Evolutionary conservation across 2,888 invertebrate genomes (phyloP).

Genomic region (Drosophila meridiana): DNA sequence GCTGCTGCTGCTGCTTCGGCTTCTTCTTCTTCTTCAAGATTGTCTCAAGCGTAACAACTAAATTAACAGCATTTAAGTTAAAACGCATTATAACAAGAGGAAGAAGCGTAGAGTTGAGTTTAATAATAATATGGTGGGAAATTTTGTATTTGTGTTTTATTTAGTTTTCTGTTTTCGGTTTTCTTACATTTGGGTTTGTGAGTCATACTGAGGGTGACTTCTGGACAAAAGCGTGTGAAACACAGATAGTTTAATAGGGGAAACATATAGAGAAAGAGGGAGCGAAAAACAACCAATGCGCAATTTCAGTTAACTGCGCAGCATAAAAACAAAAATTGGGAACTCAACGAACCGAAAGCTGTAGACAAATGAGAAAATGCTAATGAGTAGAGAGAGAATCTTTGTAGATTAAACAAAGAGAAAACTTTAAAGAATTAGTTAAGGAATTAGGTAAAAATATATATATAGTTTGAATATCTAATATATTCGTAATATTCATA

Average conservation of each 20-base stretch:
- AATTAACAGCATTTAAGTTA: constrained; percentile 74
- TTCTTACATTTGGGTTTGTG: constrained; percentile 22
- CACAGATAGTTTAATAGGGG: neutral
- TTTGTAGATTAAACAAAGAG: neutral
- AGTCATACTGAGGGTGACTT: constrained; percentile 46
- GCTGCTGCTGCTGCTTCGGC: neutral
- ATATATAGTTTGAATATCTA: too few species aligned
- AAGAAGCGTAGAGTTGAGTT: constrained; percentile 13
- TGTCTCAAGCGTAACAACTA: constrained; percentile 74
- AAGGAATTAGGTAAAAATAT: too few species aligned
- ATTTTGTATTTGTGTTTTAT: constrained; percentile 34
- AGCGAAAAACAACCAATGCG: constrained; percentile 21
- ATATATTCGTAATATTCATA: too few species aligned
- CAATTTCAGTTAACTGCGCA: constrained; percentile 38
- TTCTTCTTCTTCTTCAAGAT: constrained; percentile 5
- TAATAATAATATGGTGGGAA: constrained; percentile 41
- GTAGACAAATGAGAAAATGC: constrained; percentile 7
- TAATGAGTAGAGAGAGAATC: neutral
- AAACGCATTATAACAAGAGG: constrained; percentile 58
- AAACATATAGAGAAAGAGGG: neutral
- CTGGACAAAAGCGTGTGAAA: constrained; percentile 48
- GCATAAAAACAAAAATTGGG: constrained; percentile 6
- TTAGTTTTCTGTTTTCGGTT: neutral
- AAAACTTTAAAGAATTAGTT: too few species aligned
- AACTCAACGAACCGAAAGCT: constrained; percentile 21